Percentiles rank a stretch among this genome's conserved stretches.
Evolutionary conservation across 2,113 vertebrate genomes (phyloP).

Genomic region (Monarcha castaneiventris): DNA sequence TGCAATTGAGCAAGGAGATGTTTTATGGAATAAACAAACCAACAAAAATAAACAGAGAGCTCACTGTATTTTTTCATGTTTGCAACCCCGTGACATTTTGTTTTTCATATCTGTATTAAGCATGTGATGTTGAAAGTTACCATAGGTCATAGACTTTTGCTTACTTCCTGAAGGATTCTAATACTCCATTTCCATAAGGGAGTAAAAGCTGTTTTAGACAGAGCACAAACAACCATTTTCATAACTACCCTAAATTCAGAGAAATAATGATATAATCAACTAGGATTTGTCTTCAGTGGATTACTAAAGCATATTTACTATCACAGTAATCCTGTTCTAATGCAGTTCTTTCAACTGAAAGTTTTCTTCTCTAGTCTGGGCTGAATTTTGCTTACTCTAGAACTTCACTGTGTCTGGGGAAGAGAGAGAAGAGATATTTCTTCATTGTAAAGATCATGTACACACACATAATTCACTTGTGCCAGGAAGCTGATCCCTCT

Average conservation of each 20-base stretch:
- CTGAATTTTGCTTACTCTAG: background rate
- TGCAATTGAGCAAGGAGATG: background rate
- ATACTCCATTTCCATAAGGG: background rate
- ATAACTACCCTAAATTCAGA: background rate
- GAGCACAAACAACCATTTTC: background rate
- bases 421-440: background rate
- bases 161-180: background rate
- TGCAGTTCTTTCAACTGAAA: background rate
- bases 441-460: background rate
- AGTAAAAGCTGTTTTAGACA: background rate
- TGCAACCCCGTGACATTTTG: background rate
- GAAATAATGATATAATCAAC: background rate
- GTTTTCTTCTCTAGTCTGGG: background rate
- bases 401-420: background rate
- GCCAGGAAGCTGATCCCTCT: background rate
- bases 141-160: background rate
- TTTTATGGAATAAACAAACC: background rate
- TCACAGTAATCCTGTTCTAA: background rate
- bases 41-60: conserved; percentile 26
- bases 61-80: background rate
- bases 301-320: background rate
- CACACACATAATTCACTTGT: background rate
- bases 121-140: background rate
- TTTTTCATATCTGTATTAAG: conserved; percentile 17
- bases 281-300: background rate